These are phyloP conservation scores for Salarias fasciatus DNA, from an alignment of 2,797 vertebrate species.

Conservation along the genomic window DNA sequence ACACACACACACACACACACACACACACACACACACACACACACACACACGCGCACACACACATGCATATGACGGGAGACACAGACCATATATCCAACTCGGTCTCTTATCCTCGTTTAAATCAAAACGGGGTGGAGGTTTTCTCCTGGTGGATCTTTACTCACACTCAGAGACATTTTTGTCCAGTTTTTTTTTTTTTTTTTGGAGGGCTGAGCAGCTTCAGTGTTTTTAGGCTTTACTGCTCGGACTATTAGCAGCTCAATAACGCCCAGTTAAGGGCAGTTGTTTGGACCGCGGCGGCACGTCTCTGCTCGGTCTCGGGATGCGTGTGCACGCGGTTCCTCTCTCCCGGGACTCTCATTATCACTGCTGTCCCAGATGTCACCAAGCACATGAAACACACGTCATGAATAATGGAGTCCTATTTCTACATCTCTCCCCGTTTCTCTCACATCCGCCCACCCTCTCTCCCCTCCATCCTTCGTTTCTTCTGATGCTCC, in stretches of 20 bases:
- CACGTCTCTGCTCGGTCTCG: conserved; percentile 38
- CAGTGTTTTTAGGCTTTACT: conserved; percentile 35
- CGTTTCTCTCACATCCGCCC: conserved; percentile 61
- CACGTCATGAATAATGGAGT: conserved; percentile 86
- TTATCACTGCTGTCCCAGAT: conserved; percentile 86
- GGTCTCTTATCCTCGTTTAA: conserved; percentile 42
- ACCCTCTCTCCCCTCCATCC: conserved; percentile 60
- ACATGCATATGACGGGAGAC: conserved; percentile 46
- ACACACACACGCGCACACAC: conserved; percentile 41
- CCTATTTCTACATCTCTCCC: conserved; percentile 79
- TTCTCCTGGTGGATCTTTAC: conserved; percentile 37
- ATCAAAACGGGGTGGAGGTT: conserved; percentile 56
- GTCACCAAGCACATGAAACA: conserved; percentile 85
- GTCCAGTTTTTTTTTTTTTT: background rate
- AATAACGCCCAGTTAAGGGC: conserved; percentile 37
- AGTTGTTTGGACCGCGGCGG: conserved; percentile 60
- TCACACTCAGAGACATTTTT: conserved; percentile 12
- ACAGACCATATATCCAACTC: conserved; percentile 39
- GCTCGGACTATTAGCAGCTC: conserved; percentile 35
- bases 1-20: conserved; percentile 43
- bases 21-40: conserved; percentile 44
- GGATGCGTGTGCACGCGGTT: conserved; percentile 58
- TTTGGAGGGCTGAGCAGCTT: conserved; percentile 24
- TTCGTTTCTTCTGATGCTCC: conserved; percentile 72
- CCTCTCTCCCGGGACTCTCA: conserved; percentile 79